Evolutionary conservation across 1,140 invertebrate species (phyloP), one percentile per base, ranked within the genome.

Genomic region (Heliothis subflexa): DNA sequence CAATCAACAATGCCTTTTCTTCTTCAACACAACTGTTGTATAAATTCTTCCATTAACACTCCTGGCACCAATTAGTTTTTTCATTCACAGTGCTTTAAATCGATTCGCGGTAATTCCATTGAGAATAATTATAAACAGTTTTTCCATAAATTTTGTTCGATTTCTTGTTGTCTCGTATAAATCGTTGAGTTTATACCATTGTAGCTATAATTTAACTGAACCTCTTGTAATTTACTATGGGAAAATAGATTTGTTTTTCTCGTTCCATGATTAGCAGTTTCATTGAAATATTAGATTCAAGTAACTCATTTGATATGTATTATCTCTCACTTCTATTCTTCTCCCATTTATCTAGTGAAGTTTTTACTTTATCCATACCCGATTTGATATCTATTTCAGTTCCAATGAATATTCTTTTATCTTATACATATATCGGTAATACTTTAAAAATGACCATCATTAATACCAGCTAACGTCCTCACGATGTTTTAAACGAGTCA

Each of bases 1-100:
- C 62, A 66, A 64, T 66, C 18, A n/a, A 64, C 40, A 47, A 66
- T 66, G 12, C 40, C 3, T 21, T 66, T 66, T 66, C n/a, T 66
- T 66, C 33, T 21, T 33, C n/a, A 18, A 21, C n/a, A n/a, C 61
- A 9, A 64, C 9, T 66, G 18, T 21, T 66, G 28, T 66, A 59
- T 47, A 11, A 4, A 47, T 66, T 66, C 18, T 5, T 18, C 21
- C 10, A 11, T 40, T 66, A 18, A 18, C 16, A 47, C 33, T 12
- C 13, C 45, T 0, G 21, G 18, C n/a, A 66, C 61, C 16, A 55
- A 55, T 55, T 18, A 28, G 14, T 25, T 12, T 59, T 57, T 59
- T 28, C 18, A 55, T 55, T 21, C 21, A 25, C 47, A 11, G n/a
- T 66, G 45, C 40, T 66, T 66, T 21, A 16, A 14, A 40, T 47